phyloP scores from a whole-genome alignment of 1,140 invertebrate genomes.

The Neomicropteryx cornuta region DNA sequence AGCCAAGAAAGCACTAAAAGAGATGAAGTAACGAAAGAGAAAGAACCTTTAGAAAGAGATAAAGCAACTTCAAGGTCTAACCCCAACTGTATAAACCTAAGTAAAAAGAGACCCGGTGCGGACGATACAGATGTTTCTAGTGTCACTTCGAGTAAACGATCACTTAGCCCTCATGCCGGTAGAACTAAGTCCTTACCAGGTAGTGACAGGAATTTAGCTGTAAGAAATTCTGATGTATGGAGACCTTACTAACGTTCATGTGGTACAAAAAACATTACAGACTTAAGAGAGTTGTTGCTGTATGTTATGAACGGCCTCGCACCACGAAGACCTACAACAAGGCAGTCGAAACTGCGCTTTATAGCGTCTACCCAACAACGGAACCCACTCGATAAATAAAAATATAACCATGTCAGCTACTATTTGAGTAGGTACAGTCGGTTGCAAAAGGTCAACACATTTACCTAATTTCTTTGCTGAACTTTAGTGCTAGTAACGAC shows the following conservation, averaged over 20 bases:
- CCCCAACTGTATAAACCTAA: constrained; percentile 12
- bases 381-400: no score
- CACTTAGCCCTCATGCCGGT: constrained; percentile 16
- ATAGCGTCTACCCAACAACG: no score
- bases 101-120: constrained; percentile 12
- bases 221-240: constrained; percentile 44
- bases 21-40: constrained; percentile 8
- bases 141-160: constrained; percentile 32
- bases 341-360: no score
- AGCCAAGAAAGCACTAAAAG: constrained; percentile 14
- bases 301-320: no score
- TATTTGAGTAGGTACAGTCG: no score
- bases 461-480: no score
- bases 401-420: no score
- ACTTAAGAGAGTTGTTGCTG: no score
- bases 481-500: no score
- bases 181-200: constrained; percentile 16
- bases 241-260: constrained; percentile 49
- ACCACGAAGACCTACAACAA: no score
- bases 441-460: no score
- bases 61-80: not conserved
- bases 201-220: constrained; percentile 20
- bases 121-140: constrained; percentile 26
- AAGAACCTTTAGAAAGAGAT: constrained; percentile 6
- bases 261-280: no score